Base-by-base conservation (phyloP, 1,140 invertebrate genomes). In the Zaprionus lachaisei region DNA sequence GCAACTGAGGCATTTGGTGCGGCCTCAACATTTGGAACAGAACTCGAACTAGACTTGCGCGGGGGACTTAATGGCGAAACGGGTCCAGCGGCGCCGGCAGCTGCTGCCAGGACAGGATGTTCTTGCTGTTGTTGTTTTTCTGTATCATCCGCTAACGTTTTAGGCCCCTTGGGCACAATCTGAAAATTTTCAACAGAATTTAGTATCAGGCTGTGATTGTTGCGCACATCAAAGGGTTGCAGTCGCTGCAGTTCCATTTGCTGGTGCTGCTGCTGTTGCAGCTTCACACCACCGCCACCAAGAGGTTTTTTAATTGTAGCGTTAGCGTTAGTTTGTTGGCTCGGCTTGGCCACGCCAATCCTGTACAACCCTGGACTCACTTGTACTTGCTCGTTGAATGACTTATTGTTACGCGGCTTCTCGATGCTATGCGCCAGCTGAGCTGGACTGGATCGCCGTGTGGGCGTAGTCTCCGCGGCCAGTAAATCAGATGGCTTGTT, bases 121-220 rank as follows among this genome's bases (percentile, higher is more conserved):
- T 87, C 82, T 61, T 69, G 83, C 51, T 84, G 72, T 31, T 72
- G 57, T 31, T 76, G 63, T 49, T 78, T 79, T 57, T 79, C 77
- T 51, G 17, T 66, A 28, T 69, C 80, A 49, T 72, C 81, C 5
- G 34, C 47, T 56, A 73, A 22, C 24, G 69, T 62, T 38, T 78
- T 77, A 17, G 79, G 60, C 17, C 74, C 67, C 47, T 92, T 83
- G 38, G 83, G 91, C n/a, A 82, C 80, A 64, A 93, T 93, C 92
- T 93, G 92, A 93, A 93, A 93, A 84, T 93, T 93, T 93, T 93
- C 92, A 89, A 93, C 92, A 80, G 92, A 93, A 77, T 92, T 92
- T 82, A 93, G 41, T 83, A 93, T 93, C 66, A 83, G 70, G 62
- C 91, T 92, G 44, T 85, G 74, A 81, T 92, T 91, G 68, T 86